phyloP scores from a whole-genome alignment of 2,113 vertebrate genomes.

The Mastomys coucha region DNA sequence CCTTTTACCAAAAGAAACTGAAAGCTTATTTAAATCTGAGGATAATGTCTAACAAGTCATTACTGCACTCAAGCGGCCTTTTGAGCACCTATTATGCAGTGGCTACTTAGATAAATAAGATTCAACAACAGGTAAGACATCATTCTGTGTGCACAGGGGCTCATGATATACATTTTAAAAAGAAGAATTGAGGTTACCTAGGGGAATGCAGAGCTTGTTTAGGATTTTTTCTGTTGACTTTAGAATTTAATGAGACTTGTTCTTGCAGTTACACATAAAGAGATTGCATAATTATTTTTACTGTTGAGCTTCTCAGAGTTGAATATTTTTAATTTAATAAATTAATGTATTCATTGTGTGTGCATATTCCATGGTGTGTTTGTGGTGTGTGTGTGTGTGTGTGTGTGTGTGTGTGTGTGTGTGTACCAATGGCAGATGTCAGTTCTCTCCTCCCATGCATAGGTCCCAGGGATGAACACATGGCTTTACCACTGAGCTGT shows the following conservation, averaged over 20 bases:
- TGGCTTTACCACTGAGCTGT: no score
- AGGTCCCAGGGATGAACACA: no score
- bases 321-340: not conserved
- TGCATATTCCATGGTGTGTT: not conserved
- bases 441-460: no score
- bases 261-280: not conserved
- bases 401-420: not conserved
- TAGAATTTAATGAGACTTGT: conserved; percentile 11
- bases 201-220: not conserved
- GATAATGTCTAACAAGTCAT: conserved; percentile 33
- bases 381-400: not conserved
- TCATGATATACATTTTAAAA: not conserved
- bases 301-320: not conserved
- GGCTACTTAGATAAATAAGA: conserved; percentile 11
- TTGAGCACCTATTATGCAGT: not conserved
- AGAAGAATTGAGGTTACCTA: not conserved
- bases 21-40: not conserved
- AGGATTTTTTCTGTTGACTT: conserved; percentile 2
- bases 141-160: not conserved
- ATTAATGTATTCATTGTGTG: not conserved
- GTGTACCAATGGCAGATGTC: no score
- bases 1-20: not conserved
- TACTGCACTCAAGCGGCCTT: not conserved
- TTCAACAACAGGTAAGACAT: not conserved
- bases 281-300: not conserved